Percentiles rank a stretch among this genome's conserved stretches.
phyloP scores from a whole-genome alignment of 2,888 invertebrate species.

The Drosophila austrosaltans region DNA sequence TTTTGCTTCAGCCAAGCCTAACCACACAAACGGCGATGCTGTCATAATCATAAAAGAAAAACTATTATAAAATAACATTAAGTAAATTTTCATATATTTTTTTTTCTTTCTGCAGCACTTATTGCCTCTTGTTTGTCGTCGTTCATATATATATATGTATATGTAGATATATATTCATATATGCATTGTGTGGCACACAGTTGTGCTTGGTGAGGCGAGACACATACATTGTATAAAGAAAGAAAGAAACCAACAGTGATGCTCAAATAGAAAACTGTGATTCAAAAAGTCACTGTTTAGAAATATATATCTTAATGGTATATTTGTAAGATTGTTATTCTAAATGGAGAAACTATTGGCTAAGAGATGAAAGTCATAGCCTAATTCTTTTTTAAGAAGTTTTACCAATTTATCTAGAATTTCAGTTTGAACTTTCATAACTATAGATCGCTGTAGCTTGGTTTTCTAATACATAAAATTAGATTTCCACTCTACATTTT shows the following conservation, averaged over 20 bases:
- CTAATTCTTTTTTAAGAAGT: too few species aligned
- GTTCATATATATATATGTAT: too few species aligned
- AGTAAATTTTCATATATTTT: slow-evolving; percentile 59
- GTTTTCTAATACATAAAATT: too few species aligned
- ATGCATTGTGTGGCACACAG: slow-evolving; percentile 16
- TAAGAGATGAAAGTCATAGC: too few species aligned
- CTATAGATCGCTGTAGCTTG: too few species aligned
- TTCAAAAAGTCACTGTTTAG: background rate
- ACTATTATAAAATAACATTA: slow-evolving; percentile 70
- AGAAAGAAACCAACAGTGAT: background rate
- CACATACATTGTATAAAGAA: background rate
- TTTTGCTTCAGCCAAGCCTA: slow-evolving; percentile 41
- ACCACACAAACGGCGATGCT: slow-evolving; percentile 38
- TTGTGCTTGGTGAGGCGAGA: slow-evolving; percentile 11
- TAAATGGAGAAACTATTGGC: too few species aligned
- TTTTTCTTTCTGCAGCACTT: slow-evolving; percentile 33
- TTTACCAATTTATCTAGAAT: too few species aligned
- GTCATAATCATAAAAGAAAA: slow-evolving; percentile 64
- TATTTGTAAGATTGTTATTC: too few species aligned
- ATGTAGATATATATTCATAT: background rate
- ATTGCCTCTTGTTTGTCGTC: slow-evolving; percentile 36
- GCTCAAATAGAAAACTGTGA: slow-evolving; percentile 4
- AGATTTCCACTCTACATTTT: too few species aligned
- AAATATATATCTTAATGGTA: too few species aligned
- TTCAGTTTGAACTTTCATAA: too few species aligned